A percentile compares a stretch with the other conserved stretches of the same genome.
Conservation (phyloP, 2,797 vertebrate genomes). For the Xyrichtys novacula region DNA sequence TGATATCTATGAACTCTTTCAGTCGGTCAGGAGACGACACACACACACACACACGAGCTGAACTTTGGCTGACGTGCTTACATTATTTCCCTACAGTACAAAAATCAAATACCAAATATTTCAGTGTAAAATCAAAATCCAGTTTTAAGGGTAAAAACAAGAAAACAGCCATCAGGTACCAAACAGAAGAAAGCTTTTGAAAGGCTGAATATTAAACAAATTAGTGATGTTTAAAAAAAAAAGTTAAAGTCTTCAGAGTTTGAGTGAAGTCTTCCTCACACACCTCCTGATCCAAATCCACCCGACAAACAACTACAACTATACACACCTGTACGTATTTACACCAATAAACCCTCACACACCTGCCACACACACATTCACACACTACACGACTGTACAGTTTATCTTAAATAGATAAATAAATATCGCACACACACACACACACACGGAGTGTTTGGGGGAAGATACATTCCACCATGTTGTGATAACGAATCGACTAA, state of each 20-base stretch:
- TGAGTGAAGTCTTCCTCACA: neutral
- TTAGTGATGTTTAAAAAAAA: neutral
- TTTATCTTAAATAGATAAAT: constrained; percentile 62
- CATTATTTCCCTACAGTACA: neutral
- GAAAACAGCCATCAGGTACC: neutral
- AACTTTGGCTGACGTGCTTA: constrained; percentile 30
- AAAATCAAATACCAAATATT: constrained; percentile 23
- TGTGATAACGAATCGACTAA: constrained; percentile 24
- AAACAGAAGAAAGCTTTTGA: neutral
- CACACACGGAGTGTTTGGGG: constrained; percentile 22
- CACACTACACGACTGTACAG: constrained; percentile 61
- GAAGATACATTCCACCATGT: constrained; percentile 60
- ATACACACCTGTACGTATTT: constrained; percentile 45
- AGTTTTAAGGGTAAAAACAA: constrained; percentile 8
- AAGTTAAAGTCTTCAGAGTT: neutral
- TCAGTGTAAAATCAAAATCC: constrained; percentile 6
- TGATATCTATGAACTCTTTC: constrained; percentile 27
- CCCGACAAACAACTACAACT: constrained; percentile 14
- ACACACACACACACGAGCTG: too few relatives aligned
- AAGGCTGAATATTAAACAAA: constrained; percentile 2
- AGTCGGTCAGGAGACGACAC: neutral
- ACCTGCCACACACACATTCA: constrained; percentile 27
- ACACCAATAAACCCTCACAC: constrained; percentile 19
- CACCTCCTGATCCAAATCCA: neutral
- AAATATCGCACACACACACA: constrained; percentile 36